Evolutionary conservation across 2,113 vertebrate genomes (phyloP).

Genomic region (Menura novaehollandiae): DNA sequence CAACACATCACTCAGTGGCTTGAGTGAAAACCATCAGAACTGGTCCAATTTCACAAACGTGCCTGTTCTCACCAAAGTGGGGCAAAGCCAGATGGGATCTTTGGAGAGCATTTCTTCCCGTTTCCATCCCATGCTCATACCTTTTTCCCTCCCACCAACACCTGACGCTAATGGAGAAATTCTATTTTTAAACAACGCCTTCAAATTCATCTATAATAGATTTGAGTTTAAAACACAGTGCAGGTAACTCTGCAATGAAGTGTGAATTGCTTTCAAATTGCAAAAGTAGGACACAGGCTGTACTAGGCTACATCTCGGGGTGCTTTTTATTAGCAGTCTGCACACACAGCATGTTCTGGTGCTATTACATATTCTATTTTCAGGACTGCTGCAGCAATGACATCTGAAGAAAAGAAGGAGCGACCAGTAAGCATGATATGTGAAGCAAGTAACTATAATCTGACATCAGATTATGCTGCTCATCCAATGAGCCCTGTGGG

Average conservation of each 20-base stretch:
- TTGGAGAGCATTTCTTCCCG: not conserved
- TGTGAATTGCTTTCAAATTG: not conserved
- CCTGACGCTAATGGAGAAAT: not conserved
- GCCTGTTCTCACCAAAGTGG: not conserved
- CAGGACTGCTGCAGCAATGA: slow-evolving; percentile 84
- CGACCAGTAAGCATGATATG: slow-evolving; percentile 85
- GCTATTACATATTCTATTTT: slow-evolving; percentile 60
- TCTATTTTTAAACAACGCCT: not conserved
- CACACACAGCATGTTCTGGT: not conserved
- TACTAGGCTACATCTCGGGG: not conserved
- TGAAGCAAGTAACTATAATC: slow-evolving; percentile 89
- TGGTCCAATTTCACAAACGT: not conserved
- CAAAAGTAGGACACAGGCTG: slow-evolving; percentile 22
- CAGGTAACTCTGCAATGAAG: not conserved
- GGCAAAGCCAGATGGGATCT: not conserved
- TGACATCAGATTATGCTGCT: slow-evolving; percentile 78
- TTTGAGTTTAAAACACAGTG: not conserved
- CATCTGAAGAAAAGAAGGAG: slow-evolving; percentile 90
- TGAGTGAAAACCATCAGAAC: not conserved
- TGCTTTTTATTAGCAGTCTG: not conserved
- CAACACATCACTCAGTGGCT: rapidly evolving
- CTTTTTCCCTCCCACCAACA: not conserved
- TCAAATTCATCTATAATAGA: not conserved
- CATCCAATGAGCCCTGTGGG: slow-evolving; percentile 85
- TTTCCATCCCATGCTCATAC: not conserved